Evolutionary conservation across 2,113 vertebrate genomes (phyloP), one percentile per base, ranked within the genome.

Genomic region (Colinus virginianus): DNA sequence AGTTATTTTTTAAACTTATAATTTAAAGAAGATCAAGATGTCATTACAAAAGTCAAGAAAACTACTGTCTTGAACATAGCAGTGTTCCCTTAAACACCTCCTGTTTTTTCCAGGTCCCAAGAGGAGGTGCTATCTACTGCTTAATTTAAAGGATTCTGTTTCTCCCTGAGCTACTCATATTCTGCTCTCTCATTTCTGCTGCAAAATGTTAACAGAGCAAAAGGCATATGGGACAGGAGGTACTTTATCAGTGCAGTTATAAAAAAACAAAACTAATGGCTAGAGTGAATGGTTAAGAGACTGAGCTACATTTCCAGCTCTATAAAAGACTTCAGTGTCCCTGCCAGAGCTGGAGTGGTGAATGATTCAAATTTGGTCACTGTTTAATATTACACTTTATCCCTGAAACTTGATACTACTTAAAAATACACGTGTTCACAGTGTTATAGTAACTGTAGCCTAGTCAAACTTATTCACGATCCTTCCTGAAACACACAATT

Each of bases 201-300:
- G 87, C 81, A 97, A 97, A 97, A 98, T 88, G 95, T 97, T 97
- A 97, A 96, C 94, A 97, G 96, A 86, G 95, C 96, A 96, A 95
- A 96, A 97, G 95, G 91, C 97, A 96, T 97, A 78, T 9, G 95
- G 96, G 97, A 97, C 95, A 94, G 88, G 91, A 95, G 88, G 94
- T 81, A 97, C 97, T 98, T 97, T 97, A 97, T 97, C 97, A 97
- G 96, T 81, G 95, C 97, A 96, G 96, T 97, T 97, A 75, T 36
- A 97, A 97, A 97, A 97, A 96, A 46, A 46, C 17, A 25, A 23
- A 53, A 93, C 95, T 96, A 93, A 96, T 69, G 94, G 76, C 96
- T 98, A 97, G 96, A 97, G 94, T 85, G 97, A 98, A 97, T 96
- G 97, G 91, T 95, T 94, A 96, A 95, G 95, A 96, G 96, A 94